These are phyloP conservation scores for Myxocyprinus asiaticus DNA, from an alignment of 2,113 vertebrate species.

Conservation along the genomic window DNA sequence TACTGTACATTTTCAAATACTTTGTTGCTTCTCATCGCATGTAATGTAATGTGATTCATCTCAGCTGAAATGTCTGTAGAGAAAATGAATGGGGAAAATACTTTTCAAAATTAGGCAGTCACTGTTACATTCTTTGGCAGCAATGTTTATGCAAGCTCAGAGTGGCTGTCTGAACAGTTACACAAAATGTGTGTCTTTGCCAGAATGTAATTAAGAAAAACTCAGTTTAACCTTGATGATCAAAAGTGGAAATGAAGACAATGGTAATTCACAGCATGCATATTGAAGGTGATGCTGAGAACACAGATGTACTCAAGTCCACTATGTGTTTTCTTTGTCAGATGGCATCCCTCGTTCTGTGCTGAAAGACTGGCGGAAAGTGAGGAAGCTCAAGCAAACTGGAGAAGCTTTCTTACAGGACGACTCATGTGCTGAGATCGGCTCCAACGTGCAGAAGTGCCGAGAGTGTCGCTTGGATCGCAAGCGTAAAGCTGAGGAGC, in stretches of 20 bases:
- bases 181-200: not conserved
- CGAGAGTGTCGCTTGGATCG: constrained; percentile 86
- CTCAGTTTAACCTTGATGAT: not conserved
- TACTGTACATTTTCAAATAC: too few species aligned
- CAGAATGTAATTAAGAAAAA: not conserved
- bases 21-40: too few species aligned
- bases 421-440: constrained; percentile 87
- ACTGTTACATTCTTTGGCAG: too few species aligned
- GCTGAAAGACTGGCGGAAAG: constrained; percentile 89
- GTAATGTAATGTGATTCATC: too few species aligned
- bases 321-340: constrained; percentile 52
- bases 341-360: constrained; percentile 87
- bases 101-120: too few species aligned
- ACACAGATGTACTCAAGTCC: not conserved
- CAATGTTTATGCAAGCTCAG: too few species aligned
- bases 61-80: too few species aligned
- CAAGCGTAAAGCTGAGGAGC: constrained; percentile 84
- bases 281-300: not conserved
- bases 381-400: constrained; percentile 87
- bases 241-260: not conserved
- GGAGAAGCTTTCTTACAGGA: constrained; percentile 88
- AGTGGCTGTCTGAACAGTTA: not conserved
- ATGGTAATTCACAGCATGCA: constrained; percentile 1
- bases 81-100: too few species aligned
- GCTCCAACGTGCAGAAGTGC: constrained; percentile 88